Evolutionary conservation across 2,888 invertebrate species (phyloP).

Genomic region (Calephelis perditalis): DNA sequence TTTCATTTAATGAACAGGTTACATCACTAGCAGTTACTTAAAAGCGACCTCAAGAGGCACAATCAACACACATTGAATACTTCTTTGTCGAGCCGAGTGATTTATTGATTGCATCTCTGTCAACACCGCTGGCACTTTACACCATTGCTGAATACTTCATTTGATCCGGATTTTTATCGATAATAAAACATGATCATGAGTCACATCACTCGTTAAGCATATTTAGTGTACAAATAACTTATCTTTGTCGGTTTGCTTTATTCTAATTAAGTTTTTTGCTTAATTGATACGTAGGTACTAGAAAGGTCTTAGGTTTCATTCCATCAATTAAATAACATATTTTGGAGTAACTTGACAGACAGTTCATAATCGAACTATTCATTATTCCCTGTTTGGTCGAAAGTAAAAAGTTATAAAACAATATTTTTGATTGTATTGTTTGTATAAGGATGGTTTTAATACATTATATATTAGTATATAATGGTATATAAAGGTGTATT

Average conservation of each 20-base stretch:
- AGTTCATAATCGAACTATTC: too few relatives aligned
- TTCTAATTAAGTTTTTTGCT: conserved; percentile 35
- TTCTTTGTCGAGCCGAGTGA: conserved; percentile 70
- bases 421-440: too few relatives aligned
- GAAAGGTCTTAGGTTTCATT: too few relatives aligned
- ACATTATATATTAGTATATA: too few relatives aligned
- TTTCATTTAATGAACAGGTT: conserved; percentile 36
- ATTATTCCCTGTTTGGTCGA: too few relatives aligned
- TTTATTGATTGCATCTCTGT: conserved; percentile 78
- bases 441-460: too few relatives aligned
- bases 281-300: conserved; percentile 17
- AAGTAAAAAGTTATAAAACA: too few relatives aligned
- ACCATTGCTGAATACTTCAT: conserved; percentile 73
- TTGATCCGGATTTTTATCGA: conserved; percentile 77
- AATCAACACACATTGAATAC: conserved; percentile 77
- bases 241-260: conserved; percentile 42
- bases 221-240: conserved; percentile 70
- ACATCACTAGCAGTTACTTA: conserved; percentile 58
- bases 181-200: conserved; percentile 65
- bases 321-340: too few relatives aligned
- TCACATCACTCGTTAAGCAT: conserved; percentile 72
- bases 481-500: too few relatives aligned
- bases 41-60: conserved; percentile 71
- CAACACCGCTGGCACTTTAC: conserved; percentile 69
- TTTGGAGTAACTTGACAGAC: too few relatives aligned